Percentiles rank a stretch among this genome's conserved stretches.
phyloP scores from a whole-genome alignment of 2,113 vertebrate species.

The Balaeniceps rex region DNA sequence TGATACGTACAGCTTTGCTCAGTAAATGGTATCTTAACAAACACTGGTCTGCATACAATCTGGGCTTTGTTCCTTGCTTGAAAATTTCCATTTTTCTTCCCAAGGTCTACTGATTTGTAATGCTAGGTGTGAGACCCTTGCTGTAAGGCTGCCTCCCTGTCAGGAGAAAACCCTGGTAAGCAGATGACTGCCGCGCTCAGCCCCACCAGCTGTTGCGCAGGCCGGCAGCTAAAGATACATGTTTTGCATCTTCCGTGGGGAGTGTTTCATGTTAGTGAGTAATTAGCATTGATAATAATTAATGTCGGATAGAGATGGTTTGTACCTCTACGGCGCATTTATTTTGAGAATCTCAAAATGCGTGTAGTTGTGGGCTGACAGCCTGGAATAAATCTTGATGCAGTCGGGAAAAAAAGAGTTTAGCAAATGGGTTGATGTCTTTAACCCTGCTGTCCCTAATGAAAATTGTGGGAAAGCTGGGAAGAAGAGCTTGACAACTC shows the following conservation, averaged over 20 bases:
- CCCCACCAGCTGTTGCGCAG: conserved; percentile 1
- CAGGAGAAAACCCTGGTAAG: not conserved
- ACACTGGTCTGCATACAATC: not conserved
- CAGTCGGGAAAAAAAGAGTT: not conserved
- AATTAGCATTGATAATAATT: conserved; percentile 31
- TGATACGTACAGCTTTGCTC: not conserved
- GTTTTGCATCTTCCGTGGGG: not conserved
- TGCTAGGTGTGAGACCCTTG: not conserved
- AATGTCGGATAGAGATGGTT: not conserved
- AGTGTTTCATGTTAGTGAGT: not conserved
- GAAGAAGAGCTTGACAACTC: not conserved
- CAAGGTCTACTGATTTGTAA: not conserved
- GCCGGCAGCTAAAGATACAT: not conserved
- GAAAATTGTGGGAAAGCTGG: not conserved
- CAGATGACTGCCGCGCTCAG: not conserved
- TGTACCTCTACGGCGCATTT: not conserved
- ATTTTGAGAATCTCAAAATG: not conserved
- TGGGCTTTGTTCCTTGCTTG: not conserved
- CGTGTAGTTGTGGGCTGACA: not conserved
- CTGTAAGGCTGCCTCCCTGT: not conserved
- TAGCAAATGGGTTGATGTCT: not conserved
- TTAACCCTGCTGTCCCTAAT: not conserved
- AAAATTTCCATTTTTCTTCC: not conserved
- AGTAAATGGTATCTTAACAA: not conserved
- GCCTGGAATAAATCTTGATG: not conserved